These are phyloP conservation scores for Corythornis cristatus DNA, from an alignment of 2,113 vertebrate genomes.

Conservation along the genomic window DNA sequence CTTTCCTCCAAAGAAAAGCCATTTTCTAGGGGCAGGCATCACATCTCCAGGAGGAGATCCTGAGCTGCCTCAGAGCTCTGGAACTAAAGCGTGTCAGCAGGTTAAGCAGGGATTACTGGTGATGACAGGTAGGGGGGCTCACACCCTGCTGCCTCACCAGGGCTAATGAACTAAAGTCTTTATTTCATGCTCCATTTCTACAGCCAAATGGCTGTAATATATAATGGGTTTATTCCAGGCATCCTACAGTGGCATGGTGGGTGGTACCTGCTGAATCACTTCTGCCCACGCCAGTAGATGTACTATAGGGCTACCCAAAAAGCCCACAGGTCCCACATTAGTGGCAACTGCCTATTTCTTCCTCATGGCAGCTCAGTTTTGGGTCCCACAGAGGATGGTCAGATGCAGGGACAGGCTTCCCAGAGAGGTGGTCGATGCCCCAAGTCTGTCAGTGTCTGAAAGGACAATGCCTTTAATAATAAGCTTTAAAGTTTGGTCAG, in stretches of 20 bases:
- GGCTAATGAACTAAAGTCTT: slow-evolving; percentile 67
- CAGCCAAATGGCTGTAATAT: slow-evolving; percentile 55
- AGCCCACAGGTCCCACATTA: not conserved
- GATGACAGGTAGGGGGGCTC: slow-evolving; percentile 20
- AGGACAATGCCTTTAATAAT: not conserved
- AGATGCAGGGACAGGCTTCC: not conserved
- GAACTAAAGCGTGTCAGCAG: not conserved
- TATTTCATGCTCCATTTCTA: slow-evolving; percentile 72
- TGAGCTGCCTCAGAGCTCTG: not conserved
- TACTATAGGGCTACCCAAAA: too few species aligned
- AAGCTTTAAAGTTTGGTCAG: not conserved
- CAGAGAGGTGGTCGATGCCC: not conserved
- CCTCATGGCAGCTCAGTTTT: not conserved
- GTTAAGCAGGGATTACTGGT: not conserved
- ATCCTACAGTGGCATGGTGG: not conserved
- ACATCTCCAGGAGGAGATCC: not conserved
- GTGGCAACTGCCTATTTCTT: rapidly evolving
- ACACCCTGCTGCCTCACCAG: not conserved
- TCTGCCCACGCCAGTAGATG: not conserved
- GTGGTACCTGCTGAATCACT: not conserved
- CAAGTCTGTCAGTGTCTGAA: not conserved
- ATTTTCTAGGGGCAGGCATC: not conserved
- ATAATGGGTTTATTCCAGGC: slow-evolving; percentile 57
- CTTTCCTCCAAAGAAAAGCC: not conserved
- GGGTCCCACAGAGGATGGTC: not conserved